These are phyloP conservation scores for Taeniopygia guttata DNA, from an alignment of 2,797 vertebrate genomes.

Conservation along the genomic window DNA sequence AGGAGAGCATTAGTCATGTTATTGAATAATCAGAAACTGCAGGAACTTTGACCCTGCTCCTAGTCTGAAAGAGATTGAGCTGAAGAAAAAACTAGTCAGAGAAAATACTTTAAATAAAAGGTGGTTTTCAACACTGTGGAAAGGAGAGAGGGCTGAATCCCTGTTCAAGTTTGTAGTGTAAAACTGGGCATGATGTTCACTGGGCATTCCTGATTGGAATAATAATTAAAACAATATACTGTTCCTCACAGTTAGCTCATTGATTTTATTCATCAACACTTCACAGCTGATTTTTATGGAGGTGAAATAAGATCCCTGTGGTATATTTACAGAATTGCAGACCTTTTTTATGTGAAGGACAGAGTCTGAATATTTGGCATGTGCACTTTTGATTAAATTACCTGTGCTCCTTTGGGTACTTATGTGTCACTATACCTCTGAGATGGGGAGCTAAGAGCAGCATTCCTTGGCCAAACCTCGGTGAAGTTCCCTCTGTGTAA, in stretches of 20 bases:
- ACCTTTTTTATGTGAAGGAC: neutral
- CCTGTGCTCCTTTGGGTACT: neutral
- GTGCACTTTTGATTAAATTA: neutral
- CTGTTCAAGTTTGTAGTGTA: neutral
- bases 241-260: neutral
- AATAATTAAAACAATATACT: neutral
- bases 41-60: neutral
- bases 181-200: neutral
- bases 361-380: neutral
- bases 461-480: neutral
- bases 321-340: neutral
- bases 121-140: neutral
- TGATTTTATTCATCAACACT: neutral
- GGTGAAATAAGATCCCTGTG: neutral
- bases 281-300: neutral
- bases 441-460: neutral
- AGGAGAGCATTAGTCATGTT: constrained; percentile 20
- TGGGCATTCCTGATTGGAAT: neutral
- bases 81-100: neutral
- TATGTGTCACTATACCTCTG: neutral
- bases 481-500: neutral
- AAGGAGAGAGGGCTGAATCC: neutral
- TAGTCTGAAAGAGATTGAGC: neutral
- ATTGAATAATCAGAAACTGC: neutral
- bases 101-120: neutral